Evolutionary conservation across 2,888 invertebrate genomes (phyloP).

Genomic region (Temnothorax unifasciatus): DNA sequence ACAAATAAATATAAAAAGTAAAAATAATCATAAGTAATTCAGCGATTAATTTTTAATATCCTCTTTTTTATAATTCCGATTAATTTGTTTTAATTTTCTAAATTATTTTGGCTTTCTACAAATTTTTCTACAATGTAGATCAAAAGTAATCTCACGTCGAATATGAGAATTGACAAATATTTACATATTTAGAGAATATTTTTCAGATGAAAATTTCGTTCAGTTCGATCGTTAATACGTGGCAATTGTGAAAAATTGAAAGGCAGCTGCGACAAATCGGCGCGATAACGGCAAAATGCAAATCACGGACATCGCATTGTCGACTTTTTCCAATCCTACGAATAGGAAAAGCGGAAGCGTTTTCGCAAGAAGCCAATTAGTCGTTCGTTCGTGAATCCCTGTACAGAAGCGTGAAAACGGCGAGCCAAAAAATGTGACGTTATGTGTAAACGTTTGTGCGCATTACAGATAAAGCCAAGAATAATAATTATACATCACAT

Average conservation of each 20-base stretch:
- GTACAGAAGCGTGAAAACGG: conserved; percentile 16
- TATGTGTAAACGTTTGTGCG: conserved; percentile 34
- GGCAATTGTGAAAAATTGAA: conserved; percentile 60
- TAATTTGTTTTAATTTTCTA: not conserved
- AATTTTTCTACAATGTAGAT: not conserved
- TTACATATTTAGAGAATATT: conserved; percentile 30
- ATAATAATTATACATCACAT: conserved; percentile 9
- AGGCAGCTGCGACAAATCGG: conserved; percentile 68
- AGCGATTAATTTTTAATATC: not conserved
- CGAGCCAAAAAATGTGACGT: conserved; percentile 14
- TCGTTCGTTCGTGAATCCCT: conserved; percentile 29
- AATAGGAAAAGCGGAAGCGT: conserved; percentile 44
- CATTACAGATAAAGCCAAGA: conserved; percentile 19
- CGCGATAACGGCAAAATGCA: conserved; percentile 67
- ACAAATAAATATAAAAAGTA: not conserved
- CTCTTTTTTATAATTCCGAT: not conserved
- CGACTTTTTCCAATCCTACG: conserved; percentile 56
- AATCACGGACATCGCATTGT: conserved; percentile 62
- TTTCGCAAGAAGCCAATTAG: conserved; percentile 56
- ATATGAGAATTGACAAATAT: not conserved
- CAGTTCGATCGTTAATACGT: conserved; percentile 37
- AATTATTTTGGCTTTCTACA: not conserved
- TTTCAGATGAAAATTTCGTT: conserved; percentile 21
- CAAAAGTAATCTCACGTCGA: not conserved
- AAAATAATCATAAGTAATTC: not conserved